Evolutionary conservation across 2,113 vertebrate genomes (phyloP).

Genomic region (Cephalophus harveyi): DNA sequence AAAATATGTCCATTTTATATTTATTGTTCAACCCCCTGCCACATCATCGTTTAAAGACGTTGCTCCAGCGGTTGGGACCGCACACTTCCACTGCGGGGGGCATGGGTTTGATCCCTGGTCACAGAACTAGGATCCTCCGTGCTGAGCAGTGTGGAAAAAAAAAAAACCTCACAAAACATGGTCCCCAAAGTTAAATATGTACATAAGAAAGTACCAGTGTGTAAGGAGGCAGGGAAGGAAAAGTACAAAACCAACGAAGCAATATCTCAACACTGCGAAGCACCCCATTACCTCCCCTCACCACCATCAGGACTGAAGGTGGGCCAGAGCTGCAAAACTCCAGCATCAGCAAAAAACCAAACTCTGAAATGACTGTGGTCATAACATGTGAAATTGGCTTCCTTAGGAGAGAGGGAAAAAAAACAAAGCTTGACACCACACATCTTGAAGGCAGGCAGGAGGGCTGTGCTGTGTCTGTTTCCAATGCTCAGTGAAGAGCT

Average conservation of each 20-base stretch:
- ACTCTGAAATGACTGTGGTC: neutral
- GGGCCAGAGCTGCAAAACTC: neutral
- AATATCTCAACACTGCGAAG: neutral
- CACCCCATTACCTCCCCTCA: no score
- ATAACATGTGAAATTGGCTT: neutral
- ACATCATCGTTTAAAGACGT: neutral
- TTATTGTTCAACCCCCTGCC: neutral
- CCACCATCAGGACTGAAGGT: neutral
- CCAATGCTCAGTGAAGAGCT: neutral
- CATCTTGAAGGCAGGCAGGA: neutral
- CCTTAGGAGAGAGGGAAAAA: neutral
- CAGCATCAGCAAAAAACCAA: neutral
- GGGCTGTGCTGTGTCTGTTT: neutral
- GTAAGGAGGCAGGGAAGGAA: neutral
- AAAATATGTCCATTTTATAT: neutral
- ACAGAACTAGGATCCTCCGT: neutral
- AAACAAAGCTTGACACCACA: neutral
- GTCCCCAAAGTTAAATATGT: neutral
- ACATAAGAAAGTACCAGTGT: neutral
- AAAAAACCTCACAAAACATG: neutral
- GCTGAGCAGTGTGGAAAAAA: rapidly evolving
- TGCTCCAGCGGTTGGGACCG: neutral
- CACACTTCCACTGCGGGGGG: rapidly evolving
- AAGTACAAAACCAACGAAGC: neutral
- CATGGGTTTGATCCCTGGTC: neutral